Percentiles rank a stretch among this genome's conserved stretches.
phyloP scores from a whole-genome alignment of 1,140 invertebrate genomes.

The Babylonia areolata region DNA sequence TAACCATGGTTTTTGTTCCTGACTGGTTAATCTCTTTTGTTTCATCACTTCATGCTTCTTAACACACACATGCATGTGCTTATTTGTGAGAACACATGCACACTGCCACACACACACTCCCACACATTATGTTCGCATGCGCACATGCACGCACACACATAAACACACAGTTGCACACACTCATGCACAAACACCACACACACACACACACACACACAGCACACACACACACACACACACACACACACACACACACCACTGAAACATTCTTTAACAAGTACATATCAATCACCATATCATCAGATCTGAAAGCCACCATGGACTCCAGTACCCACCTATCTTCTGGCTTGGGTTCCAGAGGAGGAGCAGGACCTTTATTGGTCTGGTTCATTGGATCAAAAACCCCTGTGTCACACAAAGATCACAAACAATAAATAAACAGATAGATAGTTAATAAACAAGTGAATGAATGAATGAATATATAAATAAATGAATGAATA shows the following conservation, averaged over 20 bases:
- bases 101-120: too few relatives aligned
- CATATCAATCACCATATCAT: too few relatives aligned
- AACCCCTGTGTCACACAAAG: slow-evolving; percentile 73
- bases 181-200: not conserved
- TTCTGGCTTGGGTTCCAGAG: slow-evolving; percentile 83
- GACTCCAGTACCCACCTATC: slow-evolving; percentile 84
- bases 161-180: not conserved
- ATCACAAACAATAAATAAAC: not conserved
- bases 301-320: too few relatives aligned
- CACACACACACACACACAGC: not conserved
- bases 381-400: slow-evolving; percentile 90
- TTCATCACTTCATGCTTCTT: too few relatives aligned
- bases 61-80: too few relatives aligned
- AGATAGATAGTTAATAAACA: too few relatives aligned
- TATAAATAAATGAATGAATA: too few relatives aligned
- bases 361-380: slow-evolving; percentile 78
- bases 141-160: not conserved
- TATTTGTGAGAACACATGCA: too few relatives aligned
- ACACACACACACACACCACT: slow-evolving; percentile 1
- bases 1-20: not conserved
- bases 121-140: too few relatives aligned
- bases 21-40: too few relatives aligned
- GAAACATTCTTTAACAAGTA: too few relatives aligned
- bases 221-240: not conserved
- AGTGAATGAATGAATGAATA: too few relatives aligned